Conservation (phyloP, 2,888 invertebrate species). For the Dolichopus griseipennis region DNA sequence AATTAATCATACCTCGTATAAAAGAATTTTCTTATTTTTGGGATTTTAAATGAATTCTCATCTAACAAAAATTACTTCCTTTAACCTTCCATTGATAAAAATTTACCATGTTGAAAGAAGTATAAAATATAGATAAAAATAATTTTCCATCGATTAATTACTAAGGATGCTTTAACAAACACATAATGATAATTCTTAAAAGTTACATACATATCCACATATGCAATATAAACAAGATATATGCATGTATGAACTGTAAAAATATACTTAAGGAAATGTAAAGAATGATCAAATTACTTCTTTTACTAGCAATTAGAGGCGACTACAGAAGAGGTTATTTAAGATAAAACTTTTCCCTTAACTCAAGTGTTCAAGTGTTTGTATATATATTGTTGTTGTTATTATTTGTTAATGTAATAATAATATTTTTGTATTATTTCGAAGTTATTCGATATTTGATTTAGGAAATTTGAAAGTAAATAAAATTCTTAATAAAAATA, state of each 20-base stretch:
- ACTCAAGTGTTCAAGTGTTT: not conserved
- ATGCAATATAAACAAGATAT: not conserved
- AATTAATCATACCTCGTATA: too few relatives aligned
- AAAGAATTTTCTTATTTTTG: too few relatives aligned
- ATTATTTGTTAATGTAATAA: not conserved
- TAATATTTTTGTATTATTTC: too few relatives aligned
- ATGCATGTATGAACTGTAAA: not conserved
- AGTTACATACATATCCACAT: not conserved
- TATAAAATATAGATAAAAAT: not conserved
- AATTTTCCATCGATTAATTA: slow-evolving; percentile 5
- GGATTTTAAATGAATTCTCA: too few relatives aligned
- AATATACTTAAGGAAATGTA: not conserved
- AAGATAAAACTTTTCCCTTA: not conserved
- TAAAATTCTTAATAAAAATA: not conserved
- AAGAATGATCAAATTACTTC: not conserved
- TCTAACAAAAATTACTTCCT: too few relatives aligned
- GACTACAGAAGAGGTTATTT: not conserved
- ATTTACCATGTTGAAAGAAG: not conserved
- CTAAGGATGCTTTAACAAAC: not conserved
- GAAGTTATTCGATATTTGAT: not conserved
- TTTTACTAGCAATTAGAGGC: not conserved
- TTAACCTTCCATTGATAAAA: not conserved
- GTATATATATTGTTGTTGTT: not conserved
- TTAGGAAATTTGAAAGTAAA: not conserved
- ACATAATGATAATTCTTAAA: not conserved